phyloP scores from a whole-genome alignment of 2,888 invertebrate species.

The Cacoxenus indagator region DNA sequence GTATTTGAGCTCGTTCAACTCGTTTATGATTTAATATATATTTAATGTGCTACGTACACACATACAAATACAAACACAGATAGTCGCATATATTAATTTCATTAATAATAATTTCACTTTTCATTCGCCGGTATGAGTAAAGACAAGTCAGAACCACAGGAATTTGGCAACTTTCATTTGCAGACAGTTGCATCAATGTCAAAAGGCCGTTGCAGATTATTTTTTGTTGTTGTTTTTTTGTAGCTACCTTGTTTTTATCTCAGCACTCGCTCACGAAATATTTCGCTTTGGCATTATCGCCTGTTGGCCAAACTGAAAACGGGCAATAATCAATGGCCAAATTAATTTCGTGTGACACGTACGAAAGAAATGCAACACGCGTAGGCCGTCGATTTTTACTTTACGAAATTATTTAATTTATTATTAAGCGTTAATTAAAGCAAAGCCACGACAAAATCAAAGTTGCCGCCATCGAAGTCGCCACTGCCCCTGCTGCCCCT shows the following conservation, averaged over 20 bases:
- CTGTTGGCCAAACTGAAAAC: neutral
- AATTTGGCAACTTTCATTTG: conserved; percentile 11
- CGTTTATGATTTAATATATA: neutral
- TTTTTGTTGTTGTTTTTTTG: neutral
- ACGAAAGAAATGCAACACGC: neutral
- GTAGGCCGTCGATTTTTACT: neutral
- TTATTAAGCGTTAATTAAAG: conserved; percentile 12
- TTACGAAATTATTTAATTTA: neutral
- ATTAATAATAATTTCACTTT: conserved; percentile 62
- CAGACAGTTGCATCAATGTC: neutral
- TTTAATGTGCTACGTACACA: neutral
- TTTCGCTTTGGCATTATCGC: neutral
- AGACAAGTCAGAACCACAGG: neutral
- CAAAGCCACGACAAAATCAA: neutral
- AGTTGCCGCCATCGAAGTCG: neutral
- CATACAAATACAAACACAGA: neutral
- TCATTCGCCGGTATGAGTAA: conserved; percentile 38
- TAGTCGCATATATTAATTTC: conserved; percentile 46
- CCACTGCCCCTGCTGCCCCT: neutral
- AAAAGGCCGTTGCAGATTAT: neutral
- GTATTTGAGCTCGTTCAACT: neutral
- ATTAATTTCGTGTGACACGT: conserved; percentile 46
- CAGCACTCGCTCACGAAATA: neutral
- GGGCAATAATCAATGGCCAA: conserved; percentile 48
- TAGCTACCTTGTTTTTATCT: neutral